Evolutionary conservation across 2,888 invertebrate species (phyloP).

Genomic region (Thelaira solivaga): DNA sequence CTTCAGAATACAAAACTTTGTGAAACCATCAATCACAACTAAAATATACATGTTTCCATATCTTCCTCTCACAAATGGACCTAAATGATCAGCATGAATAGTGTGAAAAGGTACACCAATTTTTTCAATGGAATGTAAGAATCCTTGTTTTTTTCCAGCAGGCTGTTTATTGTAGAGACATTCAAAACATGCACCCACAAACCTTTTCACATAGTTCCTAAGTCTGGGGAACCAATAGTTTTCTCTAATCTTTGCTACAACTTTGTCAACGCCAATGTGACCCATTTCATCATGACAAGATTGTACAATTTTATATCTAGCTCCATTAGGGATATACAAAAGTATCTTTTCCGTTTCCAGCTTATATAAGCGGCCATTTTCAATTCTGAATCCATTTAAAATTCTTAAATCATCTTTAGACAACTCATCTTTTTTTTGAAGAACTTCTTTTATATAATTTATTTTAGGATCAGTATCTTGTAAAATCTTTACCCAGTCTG

Average conservation of each 20-base stretch:
- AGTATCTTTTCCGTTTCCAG: neutral
- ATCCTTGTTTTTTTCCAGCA: conserved; percentile 68
- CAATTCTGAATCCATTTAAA: neutral
- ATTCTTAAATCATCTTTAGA: neutral
- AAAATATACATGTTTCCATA: conserved; percentile 70
- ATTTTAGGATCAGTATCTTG: neutral
- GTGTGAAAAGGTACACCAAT: conserved; percentile 72
- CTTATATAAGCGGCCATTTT: neutral
- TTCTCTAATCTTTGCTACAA: conserved; percentile 65
- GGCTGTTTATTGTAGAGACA: conserved; percentile 72
- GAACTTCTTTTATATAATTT: neutral
- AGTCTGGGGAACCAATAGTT: conserved; percentile 75
- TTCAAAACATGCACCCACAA: conserved; percentile 67
- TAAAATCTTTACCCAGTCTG: neutral
- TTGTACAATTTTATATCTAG: conserved; percentile 52
- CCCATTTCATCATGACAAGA: conserved; percentile 60
- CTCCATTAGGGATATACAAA: conserved; percentile 59
- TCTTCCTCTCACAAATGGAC: conserved; percentile 56
- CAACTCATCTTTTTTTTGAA: too few relatives aligned
- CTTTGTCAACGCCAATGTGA: conserved; percentile 64
- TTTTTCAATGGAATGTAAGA: conserved; percentile 74
- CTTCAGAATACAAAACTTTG: conserved; percentile 64
- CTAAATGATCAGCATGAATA: conserved; percentile 69
- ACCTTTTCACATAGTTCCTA: conserved; percentile 71
- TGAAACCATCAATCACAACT: conserved; percentile 72